Evolutionary conservation across 2,888 invertebrate genomes (phyloP).

Genomic region (Cephus runcator): DNA sequence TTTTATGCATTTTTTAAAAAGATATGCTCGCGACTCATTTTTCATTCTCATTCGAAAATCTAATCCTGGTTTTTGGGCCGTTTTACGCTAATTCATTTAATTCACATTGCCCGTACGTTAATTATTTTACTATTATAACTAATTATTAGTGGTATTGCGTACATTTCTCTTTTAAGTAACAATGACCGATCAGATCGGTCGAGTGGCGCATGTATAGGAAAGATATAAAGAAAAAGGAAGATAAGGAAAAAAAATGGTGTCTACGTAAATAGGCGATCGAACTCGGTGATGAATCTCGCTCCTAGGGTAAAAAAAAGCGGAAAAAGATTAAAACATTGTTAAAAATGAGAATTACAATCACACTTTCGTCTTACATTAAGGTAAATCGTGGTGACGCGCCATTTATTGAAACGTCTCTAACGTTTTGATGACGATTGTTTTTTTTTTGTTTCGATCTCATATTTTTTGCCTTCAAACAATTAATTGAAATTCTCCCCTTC

Average conservation of each 20-base stretch:
- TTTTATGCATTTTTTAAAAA: not conserved
- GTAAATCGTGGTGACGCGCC: not conserved
- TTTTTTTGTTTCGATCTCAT: conserved; percentile 1
- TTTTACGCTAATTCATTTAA: not conserved
- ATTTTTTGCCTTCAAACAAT: not conserved
- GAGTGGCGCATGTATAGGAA: not conserved
- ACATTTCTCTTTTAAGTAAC: not conserved
- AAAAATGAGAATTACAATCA: not conserved
- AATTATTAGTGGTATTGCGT: not conserved
- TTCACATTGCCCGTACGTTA: not conserved
- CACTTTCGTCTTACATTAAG: not conserved
- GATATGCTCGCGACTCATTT: not conserved
- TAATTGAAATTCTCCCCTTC: not conserved
- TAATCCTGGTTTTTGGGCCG: not conserved
- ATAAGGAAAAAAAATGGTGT: not conserved
- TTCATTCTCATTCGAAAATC: not conserved
- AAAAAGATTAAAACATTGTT: not conserved
- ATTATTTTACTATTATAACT: not conserved
- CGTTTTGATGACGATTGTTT: not conserved
- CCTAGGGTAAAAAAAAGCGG: too few relatives aligned
- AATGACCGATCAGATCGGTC: not conserved
- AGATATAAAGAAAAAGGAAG: not conserved
- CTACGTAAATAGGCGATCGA: not conserved
- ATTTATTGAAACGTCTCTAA: not conserved
- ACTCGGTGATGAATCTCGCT: not conserved